Base-by-base conservation (phyloP, 2,888 invertebrate species). In the Vanessa cardui region DNA sequence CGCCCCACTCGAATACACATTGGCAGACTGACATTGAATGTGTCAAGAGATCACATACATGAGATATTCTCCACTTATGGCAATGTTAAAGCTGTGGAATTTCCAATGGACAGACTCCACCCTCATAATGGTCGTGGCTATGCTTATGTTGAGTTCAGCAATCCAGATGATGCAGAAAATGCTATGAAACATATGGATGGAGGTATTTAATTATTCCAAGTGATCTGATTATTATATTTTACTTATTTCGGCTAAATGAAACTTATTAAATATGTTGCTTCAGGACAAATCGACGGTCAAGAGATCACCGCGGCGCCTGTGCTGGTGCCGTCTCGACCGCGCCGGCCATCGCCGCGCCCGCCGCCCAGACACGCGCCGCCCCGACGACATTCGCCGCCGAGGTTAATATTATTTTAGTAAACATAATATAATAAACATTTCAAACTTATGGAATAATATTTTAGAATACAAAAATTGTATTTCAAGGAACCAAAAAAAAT, bases 161-260 rank as follows among this genome's bases (percentile, higher is more conserved):
- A 96, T 64, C 94, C 98, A 0, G 99, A 99, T 76, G 99, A 99
- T 87, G 99, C 99, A 21, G 99, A 99, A 85, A 98, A 98, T 86
- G 99, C 99, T 0, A 98, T 99, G 96, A 99, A 99, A 87, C 98
- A 99, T 83, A 99, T 99, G 99, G 99, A 99, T 90, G 99, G 99
- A 83, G 99, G 97, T 95, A 90, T 33, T 72, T 39, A 15, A 4
- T 47, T 47, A 47, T 16, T 47, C 26, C 7, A n/a, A n/a, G 47
- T 47, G 7, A 8, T 47, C n/a, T 47, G 47, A n/a, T 47, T 2
- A 6, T 18, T 47, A n/a, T 47, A 2, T n/a, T 39, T 39, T 39
- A 3, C 39, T 39, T 39, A 39, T 39, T 39, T 39, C 0, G 12
- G 12, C 9, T 21, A 21, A 21, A 12, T 50, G 9, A 21, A 8